Evolutionary conservation across 2,113 vertebrate genomes (phyloP).

Genomic region (Mus musculus): DNA sequence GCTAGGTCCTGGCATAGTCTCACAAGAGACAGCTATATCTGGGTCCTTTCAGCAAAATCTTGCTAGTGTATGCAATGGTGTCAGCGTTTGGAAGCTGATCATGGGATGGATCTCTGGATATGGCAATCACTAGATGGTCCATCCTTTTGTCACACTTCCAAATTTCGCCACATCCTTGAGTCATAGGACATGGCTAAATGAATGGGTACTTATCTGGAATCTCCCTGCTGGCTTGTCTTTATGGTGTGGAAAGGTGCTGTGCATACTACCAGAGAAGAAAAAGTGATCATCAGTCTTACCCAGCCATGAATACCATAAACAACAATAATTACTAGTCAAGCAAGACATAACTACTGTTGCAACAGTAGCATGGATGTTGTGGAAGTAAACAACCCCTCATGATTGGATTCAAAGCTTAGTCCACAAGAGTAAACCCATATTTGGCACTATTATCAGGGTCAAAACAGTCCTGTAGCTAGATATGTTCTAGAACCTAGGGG

Average conservation of each 20-base stretch:
- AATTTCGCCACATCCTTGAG: neutral
- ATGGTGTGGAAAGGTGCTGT: neutral
- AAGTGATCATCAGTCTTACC: neutral
- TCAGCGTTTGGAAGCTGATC: too few relatives aligned
- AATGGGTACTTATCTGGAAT: neutral
- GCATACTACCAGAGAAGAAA: neutral
- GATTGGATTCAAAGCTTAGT: neutral
- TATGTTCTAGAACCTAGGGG: neutral
- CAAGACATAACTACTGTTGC: neutral
- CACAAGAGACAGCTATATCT: too few relatives aligned
- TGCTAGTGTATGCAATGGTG: too few relatives aligned
- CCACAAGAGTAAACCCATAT: neutral
- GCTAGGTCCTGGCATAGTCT: too few relatives aligned
- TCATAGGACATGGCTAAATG: neutral
- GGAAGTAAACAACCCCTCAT: neutral
- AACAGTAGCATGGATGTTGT: neutral
- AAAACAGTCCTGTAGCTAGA: neutral
- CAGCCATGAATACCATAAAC: neutral
- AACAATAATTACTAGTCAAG: neutral
- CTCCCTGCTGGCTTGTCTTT: neutral
- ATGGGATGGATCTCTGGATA: too few relatives aligned
- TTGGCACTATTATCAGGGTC: neutral
- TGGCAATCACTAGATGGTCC: too few relatives aligned
- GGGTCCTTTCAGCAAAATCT: too few relatives aligned
- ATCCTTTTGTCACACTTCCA: too few relatives aligned